phyloP scores from a whole-genome alignment of 2,113 vertebrate genomes.

The Malurus alboscapulatus region DNA sequence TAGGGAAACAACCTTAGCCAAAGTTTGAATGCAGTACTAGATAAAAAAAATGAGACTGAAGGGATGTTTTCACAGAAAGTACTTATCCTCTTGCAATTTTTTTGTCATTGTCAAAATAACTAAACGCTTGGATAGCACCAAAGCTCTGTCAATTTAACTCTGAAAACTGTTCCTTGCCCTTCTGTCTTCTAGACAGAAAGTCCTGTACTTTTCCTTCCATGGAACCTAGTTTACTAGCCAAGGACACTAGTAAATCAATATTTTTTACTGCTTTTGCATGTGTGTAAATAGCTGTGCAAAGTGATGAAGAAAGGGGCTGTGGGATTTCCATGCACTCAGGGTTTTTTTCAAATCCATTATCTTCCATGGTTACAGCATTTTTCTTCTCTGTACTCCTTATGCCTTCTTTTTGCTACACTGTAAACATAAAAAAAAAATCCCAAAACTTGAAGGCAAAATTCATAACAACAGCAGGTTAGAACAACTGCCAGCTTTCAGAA shows the following conservation, averaged over 20 bases:
- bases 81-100: background rate
- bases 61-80: background rate
- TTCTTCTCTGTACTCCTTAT: background rate
- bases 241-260: background rate
- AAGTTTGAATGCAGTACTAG: background rate
- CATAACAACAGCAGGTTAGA: background rate
- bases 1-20: background rate
- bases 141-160: background rate
- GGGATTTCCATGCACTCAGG: background rate
- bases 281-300: background rate
- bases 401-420: background rate
- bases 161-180: background rate
- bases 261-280: background rate
- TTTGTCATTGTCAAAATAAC: background rate
- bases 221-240: background rate
- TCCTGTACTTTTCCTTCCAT: background rate
- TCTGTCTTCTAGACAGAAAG: background rate
- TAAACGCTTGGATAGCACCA: background rate
- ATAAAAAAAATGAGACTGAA: background rate
- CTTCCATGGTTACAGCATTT: background rate
- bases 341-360: background rate
- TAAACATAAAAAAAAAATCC: background rate
- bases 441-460: conserved; percentile 27
- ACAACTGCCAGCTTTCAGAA: conserved; percentile 51
- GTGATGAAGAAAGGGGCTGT: background rate